phyloP scores from a whole-genome alignment of 2,888 invertebrate species.

The Perizoma affinitatum region DNA sequence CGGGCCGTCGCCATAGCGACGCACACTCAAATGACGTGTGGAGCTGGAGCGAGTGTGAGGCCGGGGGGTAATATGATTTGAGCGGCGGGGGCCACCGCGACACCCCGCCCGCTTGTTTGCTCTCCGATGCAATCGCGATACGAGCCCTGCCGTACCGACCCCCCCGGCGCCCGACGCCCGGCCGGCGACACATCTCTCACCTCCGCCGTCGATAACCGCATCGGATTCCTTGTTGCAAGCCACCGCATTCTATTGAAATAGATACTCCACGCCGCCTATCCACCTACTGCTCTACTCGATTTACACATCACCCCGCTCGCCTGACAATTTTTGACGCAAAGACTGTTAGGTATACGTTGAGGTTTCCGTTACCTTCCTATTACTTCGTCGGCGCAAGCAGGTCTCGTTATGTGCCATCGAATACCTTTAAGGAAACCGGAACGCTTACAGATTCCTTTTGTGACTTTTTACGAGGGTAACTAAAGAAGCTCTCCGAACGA shows the following conservation, averaged over 20 bases:
- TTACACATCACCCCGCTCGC: slow-evolving; percentile 60
- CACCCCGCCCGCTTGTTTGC: slow-evolving; percentile 82
- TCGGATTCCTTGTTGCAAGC: slow-evolving; percentile 82
- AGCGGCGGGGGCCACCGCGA: slow-evolving; percentile 71
- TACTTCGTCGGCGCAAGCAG: slow-evolving; percentile 36
- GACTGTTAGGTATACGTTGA: slow-evolving; percentile 47
- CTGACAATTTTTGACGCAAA: slow-evolving; percentile 58
- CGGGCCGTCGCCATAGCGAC: slow-evolving; percentile 88
- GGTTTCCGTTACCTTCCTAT: slow-evolving; percentile 46
- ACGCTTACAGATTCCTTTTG: slow-evolving; percentile 29
- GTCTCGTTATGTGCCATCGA: slow-evolving; percentile 26
- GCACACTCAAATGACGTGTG: slow-evolving; percentile 88
- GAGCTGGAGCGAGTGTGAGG: slow-evolving; percentile 70
- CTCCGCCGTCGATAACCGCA: slow-evolving; percentile 81
- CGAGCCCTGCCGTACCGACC: slow-evolving; percentile 54
- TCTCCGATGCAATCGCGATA: slow-evolving; percentile 84
- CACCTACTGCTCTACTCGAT: slow-evolving; percentile 67
- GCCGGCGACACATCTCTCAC: slow-evolving; percentile 77
- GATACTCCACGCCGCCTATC: slow-evolving; percentile 69
- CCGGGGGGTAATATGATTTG: slow-evolving; percentile 83
- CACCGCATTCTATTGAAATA: slow-evolving; percentile 80
- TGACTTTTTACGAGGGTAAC: slow-evolving; percentile 40
- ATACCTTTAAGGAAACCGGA: slow-evolving; percentile 27
- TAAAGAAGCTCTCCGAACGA: slow-evolving; percentile 45
- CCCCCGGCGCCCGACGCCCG: slow-evolving; percentile 45